phyloP scores from a whole-genome alignment of 2,888 invertebrate species.

The Leucozona laternaria region DNA sequence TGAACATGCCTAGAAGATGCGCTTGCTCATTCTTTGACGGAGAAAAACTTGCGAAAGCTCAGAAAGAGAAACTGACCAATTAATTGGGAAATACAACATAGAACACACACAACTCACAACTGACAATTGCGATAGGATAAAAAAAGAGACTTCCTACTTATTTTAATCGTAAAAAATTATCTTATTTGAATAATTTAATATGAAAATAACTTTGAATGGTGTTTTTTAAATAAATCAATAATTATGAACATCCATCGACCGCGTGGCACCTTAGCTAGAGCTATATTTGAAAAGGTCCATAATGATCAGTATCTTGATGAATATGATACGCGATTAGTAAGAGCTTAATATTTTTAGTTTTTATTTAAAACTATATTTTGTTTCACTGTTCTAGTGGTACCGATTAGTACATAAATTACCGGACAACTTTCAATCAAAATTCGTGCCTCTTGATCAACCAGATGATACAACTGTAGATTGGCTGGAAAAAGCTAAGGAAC shows the following conservation, averaged over 20 bases:
- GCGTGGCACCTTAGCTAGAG: slow-evolving; percentile 82
- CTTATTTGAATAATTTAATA: not conserved
- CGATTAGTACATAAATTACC: slow-evolving; percentile 80
- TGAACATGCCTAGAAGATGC: no score
- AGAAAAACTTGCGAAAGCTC: not conserved
- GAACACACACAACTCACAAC: no score
- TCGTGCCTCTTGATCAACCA: slow-evolving; percentile 81
- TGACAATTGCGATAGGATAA: no score
- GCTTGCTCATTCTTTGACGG: not conserved
- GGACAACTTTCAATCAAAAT: slow-evolving; percentile 81
- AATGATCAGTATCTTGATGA: slow-evolving; percentile 83
- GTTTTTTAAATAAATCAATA: not conserved
- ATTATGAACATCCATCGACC: slow-evolving; percentile 81
- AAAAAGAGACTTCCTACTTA: not conserved
- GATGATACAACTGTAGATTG: slow-evolving; percentile 81
- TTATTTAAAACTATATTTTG: not conserved
- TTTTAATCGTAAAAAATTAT: not conserved
- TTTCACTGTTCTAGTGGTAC: slow-evolving; percentile 81
- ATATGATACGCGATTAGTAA: slow-evolving; percentile 82
- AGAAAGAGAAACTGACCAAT: not conserved
- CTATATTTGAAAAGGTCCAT: slow-evolving; percentile 83
- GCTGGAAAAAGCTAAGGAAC: slow-evolving; percentile 82
- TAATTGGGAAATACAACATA: not conserved
- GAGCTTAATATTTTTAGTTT: slow-evolving; percentile 13
- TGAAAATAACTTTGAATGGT: not conserved